Evolutionary conservation across 2,888 invertebrate species (phyloP).

Genomic region (Helicoverpa assulta): DNA sequence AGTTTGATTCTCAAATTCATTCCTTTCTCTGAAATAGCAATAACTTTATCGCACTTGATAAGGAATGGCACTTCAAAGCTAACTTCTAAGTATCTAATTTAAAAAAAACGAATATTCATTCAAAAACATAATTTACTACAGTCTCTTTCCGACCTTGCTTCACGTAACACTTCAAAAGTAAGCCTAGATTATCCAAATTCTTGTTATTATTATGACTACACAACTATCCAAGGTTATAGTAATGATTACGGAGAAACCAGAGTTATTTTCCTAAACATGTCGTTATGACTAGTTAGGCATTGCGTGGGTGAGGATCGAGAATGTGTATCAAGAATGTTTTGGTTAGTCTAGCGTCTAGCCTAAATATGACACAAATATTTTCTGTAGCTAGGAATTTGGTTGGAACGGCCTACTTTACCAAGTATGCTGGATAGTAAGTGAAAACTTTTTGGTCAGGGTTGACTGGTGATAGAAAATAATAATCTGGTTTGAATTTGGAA

Average conservation of each 20-base stretch:
- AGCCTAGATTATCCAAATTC: neutral
- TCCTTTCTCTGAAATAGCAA: too few relatives aligned
- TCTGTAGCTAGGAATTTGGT: neutral
- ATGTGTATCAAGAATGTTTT: neutral
- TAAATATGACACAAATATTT: neutral
- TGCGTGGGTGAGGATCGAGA: slow-evolving; percentile 1
- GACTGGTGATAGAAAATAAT: neutral
- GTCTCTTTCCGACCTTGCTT: neutral
- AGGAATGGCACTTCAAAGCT: too few relatives aligned
- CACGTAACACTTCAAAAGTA: neutral
- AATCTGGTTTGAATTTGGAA: too few relatives aligned
- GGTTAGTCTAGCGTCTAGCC: slow-evolving; percentile 1
- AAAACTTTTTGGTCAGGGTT: too few relatives aligned
- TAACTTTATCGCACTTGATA: too few relatives aligned
- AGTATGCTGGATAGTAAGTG: neutral
- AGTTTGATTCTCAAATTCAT: neutral
- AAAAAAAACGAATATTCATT: too few relatives aligned
- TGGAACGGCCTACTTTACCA: neutral
- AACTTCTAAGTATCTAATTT: too few relatives aligned
- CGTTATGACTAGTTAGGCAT: neutral
- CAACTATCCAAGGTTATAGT: neutral
- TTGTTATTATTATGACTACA: neutral
- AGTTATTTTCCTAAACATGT: neutral
- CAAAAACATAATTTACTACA: too few relatives aligned
- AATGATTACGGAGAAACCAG: neutral